Evolutionary conservation across 2,888 invertebrate genomes (phyloP).

Genomic region (Neoscelio sp.): DNA sequence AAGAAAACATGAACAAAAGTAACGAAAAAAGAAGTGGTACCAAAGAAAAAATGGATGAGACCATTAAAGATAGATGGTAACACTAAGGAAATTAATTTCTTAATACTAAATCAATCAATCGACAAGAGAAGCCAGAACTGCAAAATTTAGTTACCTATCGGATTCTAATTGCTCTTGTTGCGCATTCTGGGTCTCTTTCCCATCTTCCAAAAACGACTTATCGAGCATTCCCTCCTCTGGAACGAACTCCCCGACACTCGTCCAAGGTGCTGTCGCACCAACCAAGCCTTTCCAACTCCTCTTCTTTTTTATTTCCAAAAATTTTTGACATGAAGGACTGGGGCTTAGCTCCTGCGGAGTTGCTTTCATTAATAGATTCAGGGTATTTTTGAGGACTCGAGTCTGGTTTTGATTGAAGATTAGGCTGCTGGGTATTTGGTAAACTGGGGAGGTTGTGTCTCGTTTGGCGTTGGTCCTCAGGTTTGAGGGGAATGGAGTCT

Average conservation of each 20-base stretch:
- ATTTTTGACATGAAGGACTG: slow-evolving; percentile 80
- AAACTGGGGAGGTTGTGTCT: slow-evolving; percentile 56
- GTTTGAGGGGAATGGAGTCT: slow-evolving; percentile 66
- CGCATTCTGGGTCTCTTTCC: slow-evolving; percentile 80
- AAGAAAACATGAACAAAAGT: no score
- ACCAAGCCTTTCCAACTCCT: slow-evolving; percentile 78
- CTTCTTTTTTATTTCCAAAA: slow-evolving; percentile 79
- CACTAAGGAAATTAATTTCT: no score
- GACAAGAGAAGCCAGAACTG: no score
- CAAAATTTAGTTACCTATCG: slow-evolving; percentile 85
- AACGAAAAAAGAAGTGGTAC: no score
- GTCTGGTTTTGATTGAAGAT: slow-evolving; percentile 2
- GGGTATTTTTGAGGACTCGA: slow-evolving; percentile 49
- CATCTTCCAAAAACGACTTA: slow-evolving; percentile 90
- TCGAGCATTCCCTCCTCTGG: slow-evolving; percentile 90
- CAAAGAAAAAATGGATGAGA: no score
- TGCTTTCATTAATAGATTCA: slow-evolving; percentile 73
- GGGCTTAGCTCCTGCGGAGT: slow-evolving; percentile 69
- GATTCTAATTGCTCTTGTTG: slow-evolving; percentile 83
- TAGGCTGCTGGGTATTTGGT: no score
- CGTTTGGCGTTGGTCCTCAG: slow-evolving; percentile 67
- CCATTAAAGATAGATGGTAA: no score
- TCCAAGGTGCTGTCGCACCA: no score
- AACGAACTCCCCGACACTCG: slow-evolving; percentile 89
- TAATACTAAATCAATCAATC: no score